Conservation (phyloP, 53 echinoderm and acorn worm species). For the Echinometra lucunter region DNA sequence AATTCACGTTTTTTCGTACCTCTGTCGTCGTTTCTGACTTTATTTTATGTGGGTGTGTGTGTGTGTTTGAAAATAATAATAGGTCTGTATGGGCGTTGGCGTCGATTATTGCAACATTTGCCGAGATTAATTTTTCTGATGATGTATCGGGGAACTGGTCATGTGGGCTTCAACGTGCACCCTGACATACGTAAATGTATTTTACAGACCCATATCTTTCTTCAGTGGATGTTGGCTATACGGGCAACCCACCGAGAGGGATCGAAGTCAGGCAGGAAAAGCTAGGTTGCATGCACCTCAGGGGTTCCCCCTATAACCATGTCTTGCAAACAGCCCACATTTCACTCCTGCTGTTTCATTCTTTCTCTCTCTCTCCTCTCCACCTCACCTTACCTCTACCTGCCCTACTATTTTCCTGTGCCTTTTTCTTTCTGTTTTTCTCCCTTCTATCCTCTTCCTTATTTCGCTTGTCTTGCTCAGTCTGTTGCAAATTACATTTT, state of each 20-base stretch:
- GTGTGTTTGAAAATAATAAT: not conserved
- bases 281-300: not conserved
- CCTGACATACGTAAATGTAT: not conserved
- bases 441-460: not conserved
- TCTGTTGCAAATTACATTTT: constrained; percentile 75
- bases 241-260: constrained; percentile 51
- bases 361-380: constrained; percentile 6
- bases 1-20: too few relatives aligned
- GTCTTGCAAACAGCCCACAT: constrained; percentile 54
- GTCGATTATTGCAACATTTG: not conserved
- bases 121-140: not conserved
- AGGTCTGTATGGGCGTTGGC: not conserved
- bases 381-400: constrained; percentile 23
- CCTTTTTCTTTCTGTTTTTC: not conserved
- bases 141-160: not conserved
- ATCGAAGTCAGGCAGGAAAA: constrained; percentile 43
- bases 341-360: constrained; percentile 22
- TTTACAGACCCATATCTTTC: not conserved
- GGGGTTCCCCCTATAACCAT: constrained; percentile 44
- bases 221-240: constrained; percentile 39
- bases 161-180: not conserved
- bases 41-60: not conserved
- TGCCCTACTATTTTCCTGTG: not conserved
- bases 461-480: constrained; percentile 38
- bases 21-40: too few relatives aligned